Conservation (phyloP, 2,797 vertebrate species). For the Hypotaenidia philippensis region DNA sequence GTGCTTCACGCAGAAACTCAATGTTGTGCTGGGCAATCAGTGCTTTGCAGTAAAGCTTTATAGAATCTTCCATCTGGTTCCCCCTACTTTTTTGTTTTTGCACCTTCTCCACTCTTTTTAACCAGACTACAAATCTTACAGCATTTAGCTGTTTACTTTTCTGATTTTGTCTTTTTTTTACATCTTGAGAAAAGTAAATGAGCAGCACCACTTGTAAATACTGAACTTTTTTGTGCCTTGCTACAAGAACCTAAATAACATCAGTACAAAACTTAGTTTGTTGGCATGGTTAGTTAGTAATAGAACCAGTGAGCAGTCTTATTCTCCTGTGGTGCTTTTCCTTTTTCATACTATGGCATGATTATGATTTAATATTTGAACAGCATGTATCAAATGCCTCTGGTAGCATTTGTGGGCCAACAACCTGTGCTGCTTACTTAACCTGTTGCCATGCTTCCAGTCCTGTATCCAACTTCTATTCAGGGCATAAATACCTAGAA, state of each 20-base stretch:
- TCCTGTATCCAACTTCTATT: neutral
- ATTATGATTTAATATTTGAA: neutral
- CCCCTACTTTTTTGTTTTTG: neutral
- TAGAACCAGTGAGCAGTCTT: neutral
- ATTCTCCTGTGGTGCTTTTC: neutral
- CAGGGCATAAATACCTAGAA: too few species aligned
- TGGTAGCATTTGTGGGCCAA: rapidly evolving
- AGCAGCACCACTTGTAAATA: neutral
- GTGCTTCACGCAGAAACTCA: rapidly evolving
- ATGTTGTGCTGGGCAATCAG: neutral
- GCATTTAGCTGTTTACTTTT: neutral
- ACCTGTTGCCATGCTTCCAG: neutral
- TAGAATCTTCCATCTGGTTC: neutral
- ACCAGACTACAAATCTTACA: neutral
- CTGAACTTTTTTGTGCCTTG: neutral
- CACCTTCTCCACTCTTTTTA: neutral
- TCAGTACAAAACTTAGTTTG: neutral
- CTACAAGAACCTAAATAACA: neutral
- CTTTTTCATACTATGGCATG: neutral
- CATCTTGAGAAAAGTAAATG: neutral
- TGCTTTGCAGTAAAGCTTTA: neutral
- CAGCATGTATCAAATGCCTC: neutral
- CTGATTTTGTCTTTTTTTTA: neutral
- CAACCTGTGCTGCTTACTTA: neutral
- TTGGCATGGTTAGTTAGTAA: rapidly evolving